phyloP scores from a whole-genome alignment of 2,113 vertebrate genomes.

The Myanophis thanlyinensis region DNA sequence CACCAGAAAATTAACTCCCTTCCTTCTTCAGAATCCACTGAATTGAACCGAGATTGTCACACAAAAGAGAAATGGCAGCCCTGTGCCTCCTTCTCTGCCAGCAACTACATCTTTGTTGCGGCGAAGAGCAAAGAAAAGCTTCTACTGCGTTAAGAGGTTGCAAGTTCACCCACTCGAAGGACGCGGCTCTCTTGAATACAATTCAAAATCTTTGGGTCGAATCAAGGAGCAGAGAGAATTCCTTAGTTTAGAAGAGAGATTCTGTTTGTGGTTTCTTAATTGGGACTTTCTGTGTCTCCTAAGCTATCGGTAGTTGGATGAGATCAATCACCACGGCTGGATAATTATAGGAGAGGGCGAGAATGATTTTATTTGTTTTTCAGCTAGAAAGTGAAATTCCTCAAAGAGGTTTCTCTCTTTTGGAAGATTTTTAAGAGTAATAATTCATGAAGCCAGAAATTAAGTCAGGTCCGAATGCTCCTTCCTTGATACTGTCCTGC shows the following conservation, averaged over 20 bases:
- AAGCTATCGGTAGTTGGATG: background rate
- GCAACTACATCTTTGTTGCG: background rate
- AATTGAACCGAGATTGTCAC: slow-evolving; percentile 60
- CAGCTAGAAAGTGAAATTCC: background rate
- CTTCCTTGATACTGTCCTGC: background rate
- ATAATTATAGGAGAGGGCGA: background rate
- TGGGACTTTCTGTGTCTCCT: background rate
- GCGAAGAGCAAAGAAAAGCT: background rate
- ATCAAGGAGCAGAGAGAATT: background rate
- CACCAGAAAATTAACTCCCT: slow-evolving; percentile 13
- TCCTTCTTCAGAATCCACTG: background rate
- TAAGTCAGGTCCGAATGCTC: background rate
- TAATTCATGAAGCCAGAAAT: background rate
- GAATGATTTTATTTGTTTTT: too few relatives aligned
- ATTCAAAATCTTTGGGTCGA: background rate
- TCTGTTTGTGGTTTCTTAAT: background rate
- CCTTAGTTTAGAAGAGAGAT: background rate
- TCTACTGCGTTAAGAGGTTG: background rate
- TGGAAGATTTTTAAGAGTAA: background rate
- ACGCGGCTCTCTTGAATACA: fast-evolving
- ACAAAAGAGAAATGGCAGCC: slow-evolving; percentile 52
- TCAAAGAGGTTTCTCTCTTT: background rate
- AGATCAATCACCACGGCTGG: background rate
- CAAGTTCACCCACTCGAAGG: background rate
- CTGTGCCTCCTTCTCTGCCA: slow-evolving; percentile 32